phyloP scores from a whole-genome alignment of 2,113 vertebrate species.

The Arenaria interpres region DNA sequence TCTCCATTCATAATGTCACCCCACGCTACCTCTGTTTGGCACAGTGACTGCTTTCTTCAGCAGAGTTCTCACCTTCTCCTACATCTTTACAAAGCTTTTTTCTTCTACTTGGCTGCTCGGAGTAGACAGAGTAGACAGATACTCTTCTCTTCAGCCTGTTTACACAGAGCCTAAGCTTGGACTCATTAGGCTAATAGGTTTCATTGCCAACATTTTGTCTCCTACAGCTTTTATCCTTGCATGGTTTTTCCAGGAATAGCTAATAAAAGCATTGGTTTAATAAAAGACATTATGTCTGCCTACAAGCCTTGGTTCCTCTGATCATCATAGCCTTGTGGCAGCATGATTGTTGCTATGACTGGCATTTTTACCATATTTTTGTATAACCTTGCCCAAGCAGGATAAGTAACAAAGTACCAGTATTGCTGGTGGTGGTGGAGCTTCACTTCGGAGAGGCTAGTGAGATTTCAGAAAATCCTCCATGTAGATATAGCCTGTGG shows the following conservation, averaged over 20 bases:
- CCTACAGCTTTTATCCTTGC: neutral
- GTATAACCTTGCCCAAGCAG: neutral
- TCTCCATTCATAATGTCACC: neutral
- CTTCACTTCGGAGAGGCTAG: neutral
- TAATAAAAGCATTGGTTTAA: neutral
- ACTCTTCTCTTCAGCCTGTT: neutral
- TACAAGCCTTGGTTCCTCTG: neutral
- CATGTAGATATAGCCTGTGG: neutral
- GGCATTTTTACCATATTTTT: neutral
- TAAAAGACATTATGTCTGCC: neutral
- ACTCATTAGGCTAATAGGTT: neutral
- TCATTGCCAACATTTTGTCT: neutral
- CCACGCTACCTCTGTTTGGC: neutral
- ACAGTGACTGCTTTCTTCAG: neutral
- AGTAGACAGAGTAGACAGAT: neutral
- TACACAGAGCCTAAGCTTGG: neutral
- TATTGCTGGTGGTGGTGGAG: neutral
- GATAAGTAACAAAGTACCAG: neutral
- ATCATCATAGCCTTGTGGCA: neutral
- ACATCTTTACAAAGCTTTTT: neutral
- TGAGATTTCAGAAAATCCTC: neutral
- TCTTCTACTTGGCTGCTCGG: neutral
- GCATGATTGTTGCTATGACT: neutral
- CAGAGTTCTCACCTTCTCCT: neutral
- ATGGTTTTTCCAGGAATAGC: neutral